Evolutionary conservation across 53 echinoderm and acorn worm species (phyloP).

Genomic region (Stichopus horrens): DNA sequence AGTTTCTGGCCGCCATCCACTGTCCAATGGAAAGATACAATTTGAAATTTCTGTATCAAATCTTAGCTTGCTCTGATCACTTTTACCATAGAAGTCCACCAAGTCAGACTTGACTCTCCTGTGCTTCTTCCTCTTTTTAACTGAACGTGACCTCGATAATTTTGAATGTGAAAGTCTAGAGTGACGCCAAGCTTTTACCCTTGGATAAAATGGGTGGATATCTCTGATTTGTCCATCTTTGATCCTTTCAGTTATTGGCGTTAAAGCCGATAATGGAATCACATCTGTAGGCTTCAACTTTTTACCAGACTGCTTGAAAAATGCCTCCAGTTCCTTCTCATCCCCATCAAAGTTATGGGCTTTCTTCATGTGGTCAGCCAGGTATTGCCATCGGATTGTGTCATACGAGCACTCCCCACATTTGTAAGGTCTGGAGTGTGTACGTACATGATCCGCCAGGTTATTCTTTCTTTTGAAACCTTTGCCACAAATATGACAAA

Average conservation of each 20-base stretch:
- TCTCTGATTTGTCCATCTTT: conserved; percentile 35
- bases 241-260: conserved; percentile 57
- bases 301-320: conserved; percentile 92
- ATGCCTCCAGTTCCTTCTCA: conserved; percentile 83
- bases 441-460: conserved; percentile 88
- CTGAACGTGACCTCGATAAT: background rate
- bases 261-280: conserved; percentile 81
- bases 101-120: conserved; percentile 54
- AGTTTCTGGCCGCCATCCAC: background rate
- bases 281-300: conserved; percentile 91
- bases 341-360: conserved; percentile 90
- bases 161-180: conserved; percentile 8
- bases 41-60: background rate
- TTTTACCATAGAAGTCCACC: conserved; percentile 79
- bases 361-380: conserved; percentile 88
- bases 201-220: background rate
- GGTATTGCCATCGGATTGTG: conserved; percentile 97
- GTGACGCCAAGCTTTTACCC: background rate
- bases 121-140: background rate
- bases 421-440: conserved; percentile 93
- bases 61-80: conserved; percentile 5
- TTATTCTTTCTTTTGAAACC: conserved; percentile 96
- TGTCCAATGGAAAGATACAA: background rate
- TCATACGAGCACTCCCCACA: conserved; percentile 92
- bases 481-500: conserved; percentile 94